Evolutionary conservation across 92 coral and sea anemone genomes (phyloP), one percentile per base, ranked within the genome.

Genomic region (Porites divaricata): DNA sequence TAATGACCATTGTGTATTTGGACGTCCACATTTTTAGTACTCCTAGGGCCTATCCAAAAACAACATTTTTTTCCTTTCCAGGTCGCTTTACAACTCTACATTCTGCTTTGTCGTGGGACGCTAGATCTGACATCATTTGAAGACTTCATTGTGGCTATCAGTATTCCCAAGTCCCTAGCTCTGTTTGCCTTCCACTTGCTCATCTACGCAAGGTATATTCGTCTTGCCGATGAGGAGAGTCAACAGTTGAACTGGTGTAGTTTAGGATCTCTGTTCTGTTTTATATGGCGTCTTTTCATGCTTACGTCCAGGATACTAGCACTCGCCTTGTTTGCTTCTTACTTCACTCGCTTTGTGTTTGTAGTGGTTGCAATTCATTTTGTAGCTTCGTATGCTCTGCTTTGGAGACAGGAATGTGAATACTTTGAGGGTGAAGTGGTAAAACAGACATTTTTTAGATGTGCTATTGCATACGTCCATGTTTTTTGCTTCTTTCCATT

Each of bases 261-360:
- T 16, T 16, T 65, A 17, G 81, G 74, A 9, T 48, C 86, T 6
- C 9, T 86, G 59, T 58, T 72, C 41, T 80, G 45, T n/a, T 86
- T 70, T 28, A 6, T 73, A 19, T 90, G 93, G 93, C 88, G 91
- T 1, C 74, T 86, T 57, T 90, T 84, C 53, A 63, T 90, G 79
- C 91, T 90, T 19, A 77, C 85, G 13, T 78, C 93, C 19, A 85
- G 93, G 20, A 78, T 87, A 63, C 58, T 90, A 23, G 88, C 91
- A 9, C 70, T 87, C 22, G 88, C 87, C 22, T 74, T 87, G 17
- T 90, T 90, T 66, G 93, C 93, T 12, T 90, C 88, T 13, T 72
- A 77, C 7, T 90, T 87, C 79, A 67, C 74, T 61, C 75, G 58
- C 64, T 80, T 69, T 51, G 74, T 80, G 21, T 86, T 74, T 63